Evolutionary conservation across 2,888 invertebrate genomes (phyloP).

Genomic region (Dryocosmus kuriphilus): DNA sequence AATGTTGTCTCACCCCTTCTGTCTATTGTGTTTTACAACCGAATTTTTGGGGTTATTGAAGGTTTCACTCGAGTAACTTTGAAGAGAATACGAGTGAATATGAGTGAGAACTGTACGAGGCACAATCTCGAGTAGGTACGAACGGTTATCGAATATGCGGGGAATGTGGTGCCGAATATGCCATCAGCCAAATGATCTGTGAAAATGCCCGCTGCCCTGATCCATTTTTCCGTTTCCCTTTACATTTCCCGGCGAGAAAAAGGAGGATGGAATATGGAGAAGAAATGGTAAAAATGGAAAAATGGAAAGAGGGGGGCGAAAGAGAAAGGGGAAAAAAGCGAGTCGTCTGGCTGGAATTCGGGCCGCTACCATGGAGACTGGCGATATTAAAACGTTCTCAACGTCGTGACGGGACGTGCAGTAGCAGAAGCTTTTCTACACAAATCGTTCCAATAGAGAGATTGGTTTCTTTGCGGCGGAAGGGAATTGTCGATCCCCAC

Average conservation of each 20-base stretch:
- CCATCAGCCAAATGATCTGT: constrained; percentile 72
- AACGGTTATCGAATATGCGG: constrained; percentile 66
- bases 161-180: constrained; percentile 68
- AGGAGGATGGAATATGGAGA: constrained; percentile 6
- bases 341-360: constrained; percentile 34
- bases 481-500: constrained; percentile 55
- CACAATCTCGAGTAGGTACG: constrained; percentile 14
- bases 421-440: constrained; percentile 34
- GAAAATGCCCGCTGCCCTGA: constrained; percentile 67
- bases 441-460: constrained; percentile 53
- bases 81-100: not conserved
- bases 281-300: not conserved
- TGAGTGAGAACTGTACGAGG: not conserved
- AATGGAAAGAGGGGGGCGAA: not conserved
- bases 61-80: not conserved
- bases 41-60: not conserved
- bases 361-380: constrained; percentile 43
- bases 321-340: not conserved
- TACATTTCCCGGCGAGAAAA: constrained; percentile 21
- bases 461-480: constrained; percentile 60
- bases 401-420: constrained; percentile 41
- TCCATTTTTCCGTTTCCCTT: constrained; percentile 59
- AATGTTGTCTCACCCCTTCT: not conserved
- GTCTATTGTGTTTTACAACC: not conserved
- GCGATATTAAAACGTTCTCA: constrained; percentile 66